Evolutionary conservation across 2,113 vertebrate species (phyloP).

Genomic region (Xenotilapia longispinis): DNA sequence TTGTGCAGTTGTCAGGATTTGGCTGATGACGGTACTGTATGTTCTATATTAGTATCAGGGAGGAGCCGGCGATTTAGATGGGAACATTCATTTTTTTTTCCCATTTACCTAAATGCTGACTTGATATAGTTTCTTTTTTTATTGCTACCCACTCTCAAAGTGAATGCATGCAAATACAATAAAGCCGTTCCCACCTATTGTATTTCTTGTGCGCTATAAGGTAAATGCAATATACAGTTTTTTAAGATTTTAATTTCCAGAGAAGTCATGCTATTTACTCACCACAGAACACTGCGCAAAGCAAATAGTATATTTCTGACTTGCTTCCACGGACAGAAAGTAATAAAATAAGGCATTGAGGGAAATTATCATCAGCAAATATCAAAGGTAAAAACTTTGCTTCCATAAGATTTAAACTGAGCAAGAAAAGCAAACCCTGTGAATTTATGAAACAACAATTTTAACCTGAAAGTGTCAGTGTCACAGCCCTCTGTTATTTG

Average conservation of each 20-base stretch:
- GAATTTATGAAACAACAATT: neutral
- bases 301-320: neutral
- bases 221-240: neutral
- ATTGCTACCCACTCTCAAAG: neutral
- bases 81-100: neutral
- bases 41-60: neutral
- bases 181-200: neutral
- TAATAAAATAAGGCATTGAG: conserved; percentile 38
- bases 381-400: conserved; percentile 1
- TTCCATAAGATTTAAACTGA: conserved; percentile 13
- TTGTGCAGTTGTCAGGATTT: conserved; percentile 3
- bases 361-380: conserved; percentile 42
- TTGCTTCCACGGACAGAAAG: conserved; percentile 21
- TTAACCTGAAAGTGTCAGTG: neutral
- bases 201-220: neutral
- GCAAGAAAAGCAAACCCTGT: neutral
- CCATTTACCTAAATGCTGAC: neutral
- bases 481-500: neutral
- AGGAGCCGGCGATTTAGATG: neutral
- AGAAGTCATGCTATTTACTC: conserved; percentile 18
- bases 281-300: neutral
- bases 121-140: neutral
- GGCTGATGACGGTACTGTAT: neutral
- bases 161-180: neutral
- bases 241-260: conserved; percentile 31